Evolutionary conservation across 1,140 invertebrate species (phyloP), one percentile per base, ranked within the genome.

Genomic region (Cyrtorhinus lividipennis): DNA sequence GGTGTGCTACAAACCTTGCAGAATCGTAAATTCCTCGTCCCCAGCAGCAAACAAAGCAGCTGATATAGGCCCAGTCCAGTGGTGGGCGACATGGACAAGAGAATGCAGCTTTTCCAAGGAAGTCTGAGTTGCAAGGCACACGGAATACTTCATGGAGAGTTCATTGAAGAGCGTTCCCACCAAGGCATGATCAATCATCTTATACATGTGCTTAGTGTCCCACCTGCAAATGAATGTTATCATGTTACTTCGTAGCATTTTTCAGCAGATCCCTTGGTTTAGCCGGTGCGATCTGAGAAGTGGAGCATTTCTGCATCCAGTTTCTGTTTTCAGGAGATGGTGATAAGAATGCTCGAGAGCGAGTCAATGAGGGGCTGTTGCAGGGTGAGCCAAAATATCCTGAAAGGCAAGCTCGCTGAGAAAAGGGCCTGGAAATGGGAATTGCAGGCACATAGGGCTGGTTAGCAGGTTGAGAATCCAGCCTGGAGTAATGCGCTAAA

Each of bases 61-160:
- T 0, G 91, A 95, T 66, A 95, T 85, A 0, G 90, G 86, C 0
- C 90, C 91, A 1, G 79, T 78, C 92, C 92, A 96, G 62, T 87
- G 82, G 24, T 85, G 77, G 1, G 84, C 83, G 15, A 92, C 83
- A 68, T 69, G 81, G 0, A 86, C 79, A 2, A 96, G 66, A 24
- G 88, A 88, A 59, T 81, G 78, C 1, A 93, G 70, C 58, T 86
- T 81, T 66, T 93, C 90, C 22, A 92, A 75, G 0, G 89, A 91
- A 63, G 82, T 85, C 70, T 92, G 89, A 0, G 89, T 92, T 0
- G 90, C 89, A 20, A 93, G 72, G 66, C 86, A 89, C 3, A 91
- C 85, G 23, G 74, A 74, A 61, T 78, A 80, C 1, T 75, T 72
- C 2, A 79, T 72, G 18, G 80, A 83, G 1, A 82, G 66, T 3